Base-by-base conservation (phyloP, 2,797 vertebrate species). In the Intellagama lesueurii region DNA sequence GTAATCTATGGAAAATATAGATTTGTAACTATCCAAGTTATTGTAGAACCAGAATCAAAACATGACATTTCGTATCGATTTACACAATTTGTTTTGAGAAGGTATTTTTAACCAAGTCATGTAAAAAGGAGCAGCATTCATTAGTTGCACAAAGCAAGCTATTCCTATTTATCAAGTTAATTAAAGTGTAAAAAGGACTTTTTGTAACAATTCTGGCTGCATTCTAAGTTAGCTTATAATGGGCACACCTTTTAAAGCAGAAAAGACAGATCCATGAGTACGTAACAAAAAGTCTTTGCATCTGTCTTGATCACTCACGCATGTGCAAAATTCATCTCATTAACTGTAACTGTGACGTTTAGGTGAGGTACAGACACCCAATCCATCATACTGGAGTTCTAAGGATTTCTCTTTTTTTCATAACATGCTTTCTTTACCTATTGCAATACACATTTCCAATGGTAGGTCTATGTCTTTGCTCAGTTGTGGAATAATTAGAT, bases 391-490 rank as follows among this genome's bases (percentile, higher is more conserved):
- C 7, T 87, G 72, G 0, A 73, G 7, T 69, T 4, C 83, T 0
- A 22, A 88, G 26, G 70, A 69, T 86, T 75, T 82, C 77, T 88
- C 14, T 81, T 77, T 93, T 19, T 5, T 40, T 83, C 19, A 68
- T 49, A 90, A 17, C 22, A 52, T 16, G 19, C 4, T 24, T 7
- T 35, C 9, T 86, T 79, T 95, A 96, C 70, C 96, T 92, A 88
- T 90, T 96, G 94, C 94, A 96, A 17, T 94, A 94, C 80, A 96
- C 87, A 77, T 95, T 91, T 97, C 98, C 98, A 94, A 96, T 86
- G 68, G 96, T 97, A 78, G 94, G 77, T 94, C 96, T 97, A 79
- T 92, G 91, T 95, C 94, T 95, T 95, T 93, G 96, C 88, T 94
- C 94, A 0, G 92, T 90, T 40, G 92, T 77, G 22, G 95, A 92